Base-by-base conservation (phyloP, 2,888 invertebrate species). In the Agonopterix heracliana region DNA sequence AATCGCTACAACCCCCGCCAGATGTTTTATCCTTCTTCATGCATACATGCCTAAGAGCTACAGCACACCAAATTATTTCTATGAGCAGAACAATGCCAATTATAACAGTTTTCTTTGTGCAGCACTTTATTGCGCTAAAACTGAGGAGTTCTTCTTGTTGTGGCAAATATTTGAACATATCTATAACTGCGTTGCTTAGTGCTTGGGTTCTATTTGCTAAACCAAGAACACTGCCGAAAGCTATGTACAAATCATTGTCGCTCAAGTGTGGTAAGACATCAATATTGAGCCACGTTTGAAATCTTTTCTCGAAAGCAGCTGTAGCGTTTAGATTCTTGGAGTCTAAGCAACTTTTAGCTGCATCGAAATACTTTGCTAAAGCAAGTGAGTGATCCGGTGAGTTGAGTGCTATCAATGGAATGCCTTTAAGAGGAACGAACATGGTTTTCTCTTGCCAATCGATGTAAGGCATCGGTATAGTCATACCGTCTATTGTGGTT, bases 191-290 rank as follows among this genome's bases (percentile, higher is more conserved):
- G n/a, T 1, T 5, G 38, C 38, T n/a, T 5, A 38, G 9, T 9
- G 38, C n/a, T 38, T 2, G 9, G 38, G 10, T 38, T 38, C 10
- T 38, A n/a, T 38, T 38, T 38, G n/a, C 2, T n/a, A 38, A 38
- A 3, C 38, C n/a, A n/a, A 90, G 68, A 1, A 91, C 79, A 54
- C 83, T 83, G 3, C 87, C 88, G 7, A 91, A 80, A 3, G 84
- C 91, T 3, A 91, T 78, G 60, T 93, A 93, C 59, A 92, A 85
- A 51, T 88, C 82, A 7, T 92, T 91, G 59, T 93, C 92, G 45
- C 81, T 81, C 12, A 93, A 78, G 63, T 90, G 91, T 1, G 89
- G 89, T 8, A 84, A 59, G 2, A 91, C 77, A 12, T 41, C 77
- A n/a, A 67, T 63, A 13, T 71, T 61, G 1, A 93, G 72, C 91